Evolutionary conservation across 2,113 vertebrate species (phyloP), one percentile per base, ranked within the genome.

Genomic region (Tursiops truncatus): DNA sequence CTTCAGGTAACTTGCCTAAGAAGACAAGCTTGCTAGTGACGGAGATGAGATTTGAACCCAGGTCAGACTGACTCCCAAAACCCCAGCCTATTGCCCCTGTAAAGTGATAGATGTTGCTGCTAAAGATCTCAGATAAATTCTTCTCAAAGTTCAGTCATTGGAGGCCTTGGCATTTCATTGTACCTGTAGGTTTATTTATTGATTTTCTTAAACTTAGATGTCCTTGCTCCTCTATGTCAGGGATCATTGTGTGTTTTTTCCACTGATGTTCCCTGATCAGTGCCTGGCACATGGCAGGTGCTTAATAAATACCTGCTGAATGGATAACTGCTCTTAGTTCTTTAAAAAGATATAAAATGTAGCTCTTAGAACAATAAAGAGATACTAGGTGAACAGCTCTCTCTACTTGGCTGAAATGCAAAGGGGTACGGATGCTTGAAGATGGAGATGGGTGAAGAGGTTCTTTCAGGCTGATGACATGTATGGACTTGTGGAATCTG

Each of bases 241-340:
- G 9, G 15, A 74, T 71, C 44, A 28, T 17, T 60, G 58, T 80
- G 63, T 73, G 18, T n/a, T 28, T 74, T 62, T 95, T 1, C 50
- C n/a, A 68, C 10, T 70, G 38, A 81, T 28, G 1, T 62, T 82
- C 31, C 33, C 53, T 5, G 4, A 28, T 65, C 71, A 85, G 33
- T 58, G 36, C 44, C 60, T 71, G 76, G 81, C 31, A 81, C 12
- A 10, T 26, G 26, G 18, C 53, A 77, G n/a, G 38, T 21, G 20
- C 33, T 96, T n/a, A 81, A 47, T 62, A 68, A 95, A 67, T 53
- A 53, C 31, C 26, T 97, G n/a, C 47, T 62, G n/a, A 94, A 44
- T 73, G 50, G 81, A 65, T 71, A 70, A 89, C 56, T 82, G 36
- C 53, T 95, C 76, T 93, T 84, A 21, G 67, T 20, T 81, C 8